These are phyloP conservation scores for Pagrus major DNA, from an alignment of 2,113 vertebrate species.

Conservation along the genomic window DNA sequence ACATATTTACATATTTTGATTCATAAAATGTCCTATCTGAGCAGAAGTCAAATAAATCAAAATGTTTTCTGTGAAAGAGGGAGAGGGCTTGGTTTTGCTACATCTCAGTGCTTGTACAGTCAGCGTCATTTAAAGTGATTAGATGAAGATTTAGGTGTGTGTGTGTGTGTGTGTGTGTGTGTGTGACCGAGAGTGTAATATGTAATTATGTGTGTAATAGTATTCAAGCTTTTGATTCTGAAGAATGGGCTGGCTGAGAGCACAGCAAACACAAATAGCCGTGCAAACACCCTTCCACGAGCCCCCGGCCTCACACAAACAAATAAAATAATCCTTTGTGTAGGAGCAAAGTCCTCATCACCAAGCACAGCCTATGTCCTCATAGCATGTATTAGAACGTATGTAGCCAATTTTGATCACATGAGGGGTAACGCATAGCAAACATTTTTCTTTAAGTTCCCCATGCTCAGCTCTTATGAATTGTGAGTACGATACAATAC, in stretches of 20 bases:
- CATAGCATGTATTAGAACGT: no score
- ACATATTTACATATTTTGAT: neutral
- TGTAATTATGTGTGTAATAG: neutral
- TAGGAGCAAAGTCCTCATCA: constrained; percentile 21
- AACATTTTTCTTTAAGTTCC: neutral
- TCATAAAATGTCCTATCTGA: neutral
- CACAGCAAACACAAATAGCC: neutral
- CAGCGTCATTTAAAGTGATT: constrained; percentile 45
- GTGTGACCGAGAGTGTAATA: neutral
- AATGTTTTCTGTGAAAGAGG: constrained; percentile 2
- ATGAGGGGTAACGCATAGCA: neutral
- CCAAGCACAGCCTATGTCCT: neutral
- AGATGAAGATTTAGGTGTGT: constrained; percentile 56
- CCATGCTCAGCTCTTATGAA: neutral
- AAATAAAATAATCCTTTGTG: constrained; percentile 37
- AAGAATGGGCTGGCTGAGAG: constrained; percentile 18
- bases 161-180: constrained; percentile 16
- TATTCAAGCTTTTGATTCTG: constrained; percentile 29
- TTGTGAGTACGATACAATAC: neutral
- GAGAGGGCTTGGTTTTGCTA: neutral
- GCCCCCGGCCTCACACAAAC: constrained; percentile 7
- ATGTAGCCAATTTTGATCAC: neutral
- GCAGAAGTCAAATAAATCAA: no score
- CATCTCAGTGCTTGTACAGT: constrained; percentile 32
- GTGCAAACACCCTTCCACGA: neutral